phyloP scores from a whole-genome alignment of 2,797 vertebrate species.

The Pseudomugil tenellus region DNA sequence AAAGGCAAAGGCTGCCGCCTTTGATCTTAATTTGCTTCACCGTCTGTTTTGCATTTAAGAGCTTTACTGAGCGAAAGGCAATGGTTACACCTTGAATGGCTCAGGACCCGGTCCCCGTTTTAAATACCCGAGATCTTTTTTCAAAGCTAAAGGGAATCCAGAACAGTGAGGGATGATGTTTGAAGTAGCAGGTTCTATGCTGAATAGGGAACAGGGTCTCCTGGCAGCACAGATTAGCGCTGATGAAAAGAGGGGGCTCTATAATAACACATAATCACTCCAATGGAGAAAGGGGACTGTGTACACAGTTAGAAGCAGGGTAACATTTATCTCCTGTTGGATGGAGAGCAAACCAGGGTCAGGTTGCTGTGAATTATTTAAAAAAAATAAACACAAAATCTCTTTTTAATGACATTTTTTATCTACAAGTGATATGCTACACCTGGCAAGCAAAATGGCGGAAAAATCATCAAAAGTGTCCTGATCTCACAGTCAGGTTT shows the following conservation, averaged over 20 bases:
- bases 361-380: constrained; percentile 29
- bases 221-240: constrained; percentile 65
- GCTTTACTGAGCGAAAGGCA: constrained; percentile 80
- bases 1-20: constrained; percentile 73
- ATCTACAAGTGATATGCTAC: constrained; percentile 54
- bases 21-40: constrained; percentile 84
- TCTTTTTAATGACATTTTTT: constrained; percentile 36
- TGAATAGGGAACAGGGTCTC: constrained; percentile 57
- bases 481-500: constrained; percentile 8
- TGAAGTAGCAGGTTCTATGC: constrained; percentile 51
- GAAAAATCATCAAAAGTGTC: constrained; percentile 29
- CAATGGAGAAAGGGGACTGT: constrained; percentile 48
- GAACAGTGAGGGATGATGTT: constrained; percentile 62
- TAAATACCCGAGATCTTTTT: constrained; percentile 80
- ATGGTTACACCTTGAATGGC: constrained; percentile 82
- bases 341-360: constrained; percentile 60
- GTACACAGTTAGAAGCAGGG: constrained; percentile 49
- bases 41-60: constrained; percentile 86
- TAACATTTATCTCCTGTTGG: constrained; percentile 43
- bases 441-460: constrained; percentile 54
- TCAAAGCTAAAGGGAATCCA: constrained; percentile 77
- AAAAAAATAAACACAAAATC: constrained; percentile 21
- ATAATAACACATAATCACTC: constrained; percentile 67
- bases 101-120: constrained; percentile 73
- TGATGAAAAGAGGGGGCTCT: constrained; percentile 65